Evolutionary conservation across 2,888 invertebrate genomes (phyloP), one percentile per base, ranked within the genome.

Genomic region (Xestobium rufovillosum): DNA sequence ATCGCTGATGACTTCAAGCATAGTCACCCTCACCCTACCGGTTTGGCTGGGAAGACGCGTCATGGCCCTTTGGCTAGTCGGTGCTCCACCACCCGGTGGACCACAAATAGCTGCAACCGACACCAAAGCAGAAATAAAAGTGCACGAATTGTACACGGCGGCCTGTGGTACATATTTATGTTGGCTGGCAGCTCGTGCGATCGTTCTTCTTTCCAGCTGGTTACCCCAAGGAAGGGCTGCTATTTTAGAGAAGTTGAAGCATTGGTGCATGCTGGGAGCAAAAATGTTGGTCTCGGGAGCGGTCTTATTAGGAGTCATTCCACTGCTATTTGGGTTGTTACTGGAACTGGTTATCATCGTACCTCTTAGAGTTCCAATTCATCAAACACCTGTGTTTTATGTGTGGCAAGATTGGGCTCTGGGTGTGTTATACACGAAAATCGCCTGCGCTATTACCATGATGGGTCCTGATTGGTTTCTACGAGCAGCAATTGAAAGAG

Each of bases 401-500:
- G 75, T 88, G 32, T 88, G 87, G 87, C 88, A 96, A 52, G 95
- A 97, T 68, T 98, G 97, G 97, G 96, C 96, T 0, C 70, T 98
- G 14, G 96, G 97, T 14, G 92, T 98, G 8, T 71, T 98, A 1
- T 96, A 97, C 63, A 94, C 95, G 2, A 98, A 98, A 71, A 96
- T 97, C 38, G 86, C 94, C 10, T 91, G 94, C 57, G 97, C 95
- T 0, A 72, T 95, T 14, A 91, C 91, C 0, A 85, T 97, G 80
- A 96, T 97, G 94, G 95, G 95, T 0, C 95, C 96, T 4, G 96
- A 96, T 68, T 94, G 95, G 86, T 80, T 84, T 62, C 70, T 98
- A 54, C 82, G 92, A 36, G 73, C 87, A 2, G 89, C 91, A 1
- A 83, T 97, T 31, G 97, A 98, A 60, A 78, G 87, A 53, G 86